Conservation (phyloP, 2,888 invertebrate species). For the Drosophila tanythrix region DNA sequence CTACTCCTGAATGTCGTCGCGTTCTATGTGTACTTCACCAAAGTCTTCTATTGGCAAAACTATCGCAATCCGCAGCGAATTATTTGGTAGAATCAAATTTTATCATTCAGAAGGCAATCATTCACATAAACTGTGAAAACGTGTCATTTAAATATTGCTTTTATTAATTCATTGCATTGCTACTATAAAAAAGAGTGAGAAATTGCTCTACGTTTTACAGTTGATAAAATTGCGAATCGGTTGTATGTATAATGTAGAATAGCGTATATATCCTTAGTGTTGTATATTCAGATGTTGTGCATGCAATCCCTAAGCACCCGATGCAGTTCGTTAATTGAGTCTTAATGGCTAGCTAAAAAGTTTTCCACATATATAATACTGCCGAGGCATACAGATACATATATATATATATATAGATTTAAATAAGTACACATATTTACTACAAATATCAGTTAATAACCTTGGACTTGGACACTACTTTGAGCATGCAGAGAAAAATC, state of each 20-base stretch:
- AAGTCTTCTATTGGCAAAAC: conserved; percentile 92
- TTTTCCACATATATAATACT: conserved; percentile 64
- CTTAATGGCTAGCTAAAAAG: conserved; percentile 64
- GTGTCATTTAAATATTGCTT: conserved; percentile 66
- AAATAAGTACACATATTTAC: conserved; percentile 50
- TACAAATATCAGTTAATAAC: conserved; percentile 51
- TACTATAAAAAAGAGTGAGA: conserved; percentile 55
- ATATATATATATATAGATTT: conserved; percentile 10
- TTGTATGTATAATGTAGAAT: conserved; percentile 35
- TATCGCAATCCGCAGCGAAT: conserved; percentile 91
- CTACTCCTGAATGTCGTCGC: conserved; percentile 89
- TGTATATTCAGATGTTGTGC: conserved; percentile 32
- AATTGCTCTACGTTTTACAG: conserved; percentile 68
- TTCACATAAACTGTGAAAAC: neutral
- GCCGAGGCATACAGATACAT: conserved; percentile 53
- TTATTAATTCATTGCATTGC: conserved; percentile 76
- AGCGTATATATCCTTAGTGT: conserved; percentile 18
- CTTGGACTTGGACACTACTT: conserved; percentile 43
- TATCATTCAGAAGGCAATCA: neutral
- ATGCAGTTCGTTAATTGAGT: conserved; percentile 36
- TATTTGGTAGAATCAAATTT: conserved; percentile 90
- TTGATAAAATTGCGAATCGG: conserved; percentile 49
- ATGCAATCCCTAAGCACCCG: conserved; percentile 24
- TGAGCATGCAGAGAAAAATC: conserved; percentile 60
- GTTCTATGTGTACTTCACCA: conserved; percentile 91